These are phyloP conservation scores for Drosophila monieri DNA, from an alignment of 2,888 invertebrate genomes.

Conservation along the genomic window DNA sequence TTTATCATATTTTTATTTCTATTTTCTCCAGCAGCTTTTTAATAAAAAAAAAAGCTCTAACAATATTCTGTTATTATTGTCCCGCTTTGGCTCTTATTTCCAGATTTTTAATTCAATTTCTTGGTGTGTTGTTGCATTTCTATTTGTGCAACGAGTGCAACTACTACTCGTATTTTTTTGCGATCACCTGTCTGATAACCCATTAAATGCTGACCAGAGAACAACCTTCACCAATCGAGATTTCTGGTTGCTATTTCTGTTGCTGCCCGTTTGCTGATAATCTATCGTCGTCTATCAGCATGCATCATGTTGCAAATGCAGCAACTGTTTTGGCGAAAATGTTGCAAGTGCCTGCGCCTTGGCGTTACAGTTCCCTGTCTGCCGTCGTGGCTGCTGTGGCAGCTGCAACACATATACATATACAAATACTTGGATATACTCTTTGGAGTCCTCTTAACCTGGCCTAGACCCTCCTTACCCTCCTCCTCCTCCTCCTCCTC, in stretches of 20 bases:
- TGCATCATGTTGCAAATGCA: conserved; percentile 69
- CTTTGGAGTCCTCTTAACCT: conserved; percentile 10
- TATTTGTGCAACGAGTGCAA: conserved; percentile 3
- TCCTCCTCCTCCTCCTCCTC: background rate
- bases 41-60: too few species aligned
- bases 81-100: background rate
- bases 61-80: background rate
- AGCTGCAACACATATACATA: conserved; percentile 43
- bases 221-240: conserved; percentile 33
- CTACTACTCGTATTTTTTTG: conserved; percentile 8
- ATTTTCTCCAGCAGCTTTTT: too few species aligned
- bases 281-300: conserved; percentile 75
- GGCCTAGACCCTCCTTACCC: conserved; percentile 12
- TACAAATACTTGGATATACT: too few species aligned
- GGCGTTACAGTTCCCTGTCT: conserved; percentile 51
- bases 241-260: conserved; percentile 22
- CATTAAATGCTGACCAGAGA: conserved; percentile 36
- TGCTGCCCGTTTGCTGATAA: conserved; percentile 53
- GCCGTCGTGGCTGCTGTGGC: conserved; percentile 37
- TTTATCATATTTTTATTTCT: too few species aligned
- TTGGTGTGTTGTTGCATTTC: too few species aligned
- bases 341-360: conserved; percentile 38
- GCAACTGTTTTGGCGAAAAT: conserved; percentile 51
- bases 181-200: conserved; percentile 37
- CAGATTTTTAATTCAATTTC: too few species aligned